These are phyloP conservation scores for Mallateleia sp. DNA, from an alignment of 2,888 invertebrate species.

Conservation along the genomic window DNA sequence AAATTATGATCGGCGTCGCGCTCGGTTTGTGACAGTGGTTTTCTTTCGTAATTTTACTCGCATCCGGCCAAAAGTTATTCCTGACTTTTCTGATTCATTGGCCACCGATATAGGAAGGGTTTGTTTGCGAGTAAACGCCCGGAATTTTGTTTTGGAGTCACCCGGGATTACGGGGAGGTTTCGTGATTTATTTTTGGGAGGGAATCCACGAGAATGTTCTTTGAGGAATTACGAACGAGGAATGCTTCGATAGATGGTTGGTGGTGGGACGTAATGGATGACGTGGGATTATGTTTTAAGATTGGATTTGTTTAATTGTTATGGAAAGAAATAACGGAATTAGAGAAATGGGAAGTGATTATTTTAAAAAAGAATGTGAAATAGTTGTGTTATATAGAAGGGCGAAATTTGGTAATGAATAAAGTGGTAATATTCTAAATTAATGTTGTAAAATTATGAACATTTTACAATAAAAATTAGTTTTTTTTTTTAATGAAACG, in stretches of 20 bases:
- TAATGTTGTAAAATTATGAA: too few relatives aligned
- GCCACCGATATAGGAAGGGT: slow-evolving; percentile 6
- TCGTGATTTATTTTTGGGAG: neutral
- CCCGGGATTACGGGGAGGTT: neutral
- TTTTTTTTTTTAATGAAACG: too few relatives aligned
- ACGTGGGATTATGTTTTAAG: too few relatives aligned
- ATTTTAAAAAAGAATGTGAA: too few relatives aligned
- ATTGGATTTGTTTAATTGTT: too few relatives aligned
- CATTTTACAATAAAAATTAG: too few relatives aligned
- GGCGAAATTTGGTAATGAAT: too few relatives aligned
- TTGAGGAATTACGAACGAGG: neutral
- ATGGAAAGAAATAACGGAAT: too few relatives aligned
- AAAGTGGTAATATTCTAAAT: too few relatives aligned
- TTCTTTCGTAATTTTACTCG: slow-evolving; percentile 38
- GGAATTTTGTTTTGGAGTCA: slow-evolving; percentile 32
- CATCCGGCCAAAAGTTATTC: slow-evolving; percentile 36
- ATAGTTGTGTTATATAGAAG: too few relatives aligned
- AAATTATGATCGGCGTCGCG: slow-evolving; percentile 31
- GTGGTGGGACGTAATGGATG: too few relatives aligned
- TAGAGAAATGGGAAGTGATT: too few relatives aligned
- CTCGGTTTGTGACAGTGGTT: slow-evolving; percentile 29
- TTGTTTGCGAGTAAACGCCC: slow-evolving; percentile 36
- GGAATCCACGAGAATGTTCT: neutral
- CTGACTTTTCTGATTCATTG: slow-evolving; percentile 42
- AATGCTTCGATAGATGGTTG: neutral